These are phyloP conservation scores for Nibea albiflora DNA, from an alignment of 2,113 vertebrate genomes.

Conservation along the genomic window DNA sequence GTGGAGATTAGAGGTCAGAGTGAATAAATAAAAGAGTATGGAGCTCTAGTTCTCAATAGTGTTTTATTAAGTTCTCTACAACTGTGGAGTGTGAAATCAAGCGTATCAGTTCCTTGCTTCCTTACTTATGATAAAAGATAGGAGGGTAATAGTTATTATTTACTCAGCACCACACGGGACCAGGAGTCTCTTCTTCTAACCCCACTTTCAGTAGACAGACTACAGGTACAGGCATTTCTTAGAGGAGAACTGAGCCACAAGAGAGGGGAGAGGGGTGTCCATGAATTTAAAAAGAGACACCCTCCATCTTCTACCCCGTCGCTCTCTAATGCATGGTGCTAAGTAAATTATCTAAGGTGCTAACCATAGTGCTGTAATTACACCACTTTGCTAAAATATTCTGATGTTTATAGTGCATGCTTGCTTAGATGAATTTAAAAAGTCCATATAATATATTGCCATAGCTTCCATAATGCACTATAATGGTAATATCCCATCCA, in stretches of 20 bases:
- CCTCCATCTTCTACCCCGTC: constrained; percentile 27
- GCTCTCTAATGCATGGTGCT: constrained; percentile 71
- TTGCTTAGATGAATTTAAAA: constrained; percentile 56
- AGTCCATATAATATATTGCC: constrained; percentile 50
- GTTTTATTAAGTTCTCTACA: constrained; percentile 48
- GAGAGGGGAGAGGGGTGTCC: constrained; percentile 44
- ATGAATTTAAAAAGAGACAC: constrained; percentile 27
- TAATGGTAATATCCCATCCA: constrained; percentile 31
- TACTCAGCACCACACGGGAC: constrained; percentile 21
- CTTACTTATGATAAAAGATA: constrained; percentile 22
- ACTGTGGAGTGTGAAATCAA: constrained; percentile 51
- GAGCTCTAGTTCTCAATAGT: constrained; percentile 56
- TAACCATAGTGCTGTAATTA: constrained; percentile 73
- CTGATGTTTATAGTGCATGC: constrained; percentile 69
- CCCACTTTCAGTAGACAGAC: constrained; percentile 29
- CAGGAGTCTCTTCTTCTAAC: constrained; percentile 26
- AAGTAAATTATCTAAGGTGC: constrained; percentile 69
- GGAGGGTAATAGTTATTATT: constrained; percentile 28
- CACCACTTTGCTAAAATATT: constrained; percentile 76
- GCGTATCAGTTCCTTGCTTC: constrained; percentile 18
- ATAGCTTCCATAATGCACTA: constrained; percentile 63
- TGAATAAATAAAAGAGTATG: constrained; percentile 12
- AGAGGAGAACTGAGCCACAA: constrained; percentile 66
- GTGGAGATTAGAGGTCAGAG: constrained; percentile 29
- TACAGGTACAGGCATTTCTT: constrained; percentile 46